Evolutionary conservation across 2,888 invertebrate species (phyloP).

Genomic region (Allygus modestus): DNA sequence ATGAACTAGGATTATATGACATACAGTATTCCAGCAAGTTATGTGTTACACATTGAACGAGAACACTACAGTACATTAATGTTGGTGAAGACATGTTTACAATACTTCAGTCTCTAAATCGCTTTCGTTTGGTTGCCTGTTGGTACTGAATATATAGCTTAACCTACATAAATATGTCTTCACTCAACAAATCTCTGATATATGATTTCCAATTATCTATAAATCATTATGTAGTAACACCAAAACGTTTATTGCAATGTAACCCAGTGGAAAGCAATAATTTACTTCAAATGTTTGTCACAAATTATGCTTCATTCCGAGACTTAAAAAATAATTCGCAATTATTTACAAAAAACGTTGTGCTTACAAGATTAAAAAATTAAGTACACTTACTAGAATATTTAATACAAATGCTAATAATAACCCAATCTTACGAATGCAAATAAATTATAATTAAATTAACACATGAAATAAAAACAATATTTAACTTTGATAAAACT

Average conservation of each 20-base stretch:
- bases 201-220: neutral
- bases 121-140: neutral
- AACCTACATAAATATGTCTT: neutral
- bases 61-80: neutral
- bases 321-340: too few species aligned
- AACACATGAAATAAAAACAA: too few species aligned
- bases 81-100: neutral
- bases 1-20: constrained; percentile 23
- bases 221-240: neutral
- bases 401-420: too few species aligned
- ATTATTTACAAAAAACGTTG: too few species aligned
- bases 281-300: too few species aligned
- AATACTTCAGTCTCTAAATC: neutral
- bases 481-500: too few species aligned
- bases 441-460: too few species aligned
- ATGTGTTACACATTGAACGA: constrained; percentile 5
- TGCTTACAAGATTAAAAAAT: too few species aligned
- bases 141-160: neutral
- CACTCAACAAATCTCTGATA: neutral
- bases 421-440: too few species aligned
- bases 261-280: too few species aligned
- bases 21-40: neutral
- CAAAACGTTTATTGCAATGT: neutral
- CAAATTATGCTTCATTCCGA: too few species aligned
- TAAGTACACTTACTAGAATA: too few species aligned